Percentiles rank a stretch among this genome's conserved stretches.
phyloP scores from a whole-genome alignment of 2,797 vertebrate genomes.

The Chiloscyllium punctatum region DNA sequence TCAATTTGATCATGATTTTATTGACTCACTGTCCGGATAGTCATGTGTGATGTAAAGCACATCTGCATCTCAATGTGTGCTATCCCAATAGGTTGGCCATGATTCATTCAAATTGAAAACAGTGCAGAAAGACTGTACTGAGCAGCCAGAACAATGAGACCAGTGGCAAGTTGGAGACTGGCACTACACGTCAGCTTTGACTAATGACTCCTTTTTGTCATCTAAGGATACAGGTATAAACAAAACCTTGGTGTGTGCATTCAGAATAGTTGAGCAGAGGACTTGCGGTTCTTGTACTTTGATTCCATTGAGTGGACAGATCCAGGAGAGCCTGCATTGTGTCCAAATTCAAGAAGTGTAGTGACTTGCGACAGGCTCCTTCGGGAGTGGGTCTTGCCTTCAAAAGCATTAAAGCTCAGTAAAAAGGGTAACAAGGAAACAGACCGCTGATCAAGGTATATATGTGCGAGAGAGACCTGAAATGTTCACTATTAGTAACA shows the following conservation, averaged over 20 bases:
- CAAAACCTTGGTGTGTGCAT: neutral
- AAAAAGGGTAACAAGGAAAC: neutral
- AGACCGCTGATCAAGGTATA: neutral
- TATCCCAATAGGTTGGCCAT: neutral
- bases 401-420: neutral
- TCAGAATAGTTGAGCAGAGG: neutral
- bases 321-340: neutral
- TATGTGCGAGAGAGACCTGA: neutral
- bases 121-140: neutral
- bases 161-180: neutral
- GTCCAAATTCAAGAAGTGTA: neutral
- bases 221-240: neutral
- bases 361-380: neutral
- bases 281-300: neutral
- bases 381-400: neutral
- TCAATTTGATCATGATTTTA: neutral
- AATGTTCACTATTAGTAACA: neutral
- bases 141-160: neutral
- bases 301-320: neutral
- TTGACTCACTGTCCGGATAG: neutral
- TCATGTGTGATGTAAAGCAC: neutral
- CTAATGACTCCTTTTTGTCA: neutral
- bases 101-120: neutral
- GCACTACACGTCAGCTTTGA: neutral
- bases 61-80: neutral